Evolutionary conservation across 2,113 vertebrate genomes (phyloP), one percentile per base, ranked within the genome.

Genomic region (Podocnemis expansa): DNA sequence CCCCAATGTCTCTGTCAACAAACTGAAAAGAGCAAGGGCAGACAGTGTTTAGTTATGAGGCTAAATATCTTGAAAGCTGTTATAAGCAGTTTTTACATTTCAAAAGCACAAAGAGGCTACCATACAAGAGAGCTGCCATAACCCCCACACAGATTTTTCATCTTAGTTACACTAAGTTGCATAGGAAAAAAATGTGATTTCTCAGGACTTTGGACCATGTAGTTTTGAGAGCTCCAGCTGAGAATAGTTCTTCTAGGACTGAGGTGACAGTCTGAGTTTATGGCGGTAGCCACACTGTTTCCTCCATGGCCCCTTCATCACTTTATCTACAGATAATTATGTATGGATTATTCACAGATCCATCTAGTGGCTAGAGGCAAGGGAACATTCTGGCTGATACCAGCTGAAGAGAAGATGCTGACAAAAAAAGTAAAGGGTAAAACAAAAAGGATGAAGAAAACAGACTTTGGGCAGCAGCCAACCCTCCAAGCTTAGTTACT

Each of bases 321-420:
- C 67, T 7, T 60, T 51, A 70, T 58, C 84, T 24, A 25, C 51
- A 56, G 41, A 31, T 93, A 96, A 96, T 94, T 96, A 89, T 85
- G 85, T 96, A 60, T 78, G 93, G 58, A 88, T 93, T 96, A 96
- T 92, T 96, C 95, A 93, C 10, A 94, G 80, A 63, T 78, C 92
- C 90, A 47, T 83, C 79, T 95, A 55, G 31, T 94, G 82, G 45
- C 79, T 82, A 17, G 45, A 94, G 87, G 41, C 25, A 93, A 87
- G 83, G 21, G 83, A 96, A 60, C 11, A 17, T 70, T 55, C 24
- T 78, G 52, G 3, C 79, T 84, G 92, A 82, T 38, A 75, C 73
- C 8, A 54, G 52, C 7, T 45, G 3, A 90, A 93, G 34, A 89
- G 25, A 88, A 49, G 16, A 70, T 16, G 2, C 1, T 85, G 25